Percentiles rank a stretch among this genome's conserved stretches.
Evolutionary conservation across 2,888 invertebrate species (phyloP).

Genomic region (Zaprionus lineosus): DNA sequence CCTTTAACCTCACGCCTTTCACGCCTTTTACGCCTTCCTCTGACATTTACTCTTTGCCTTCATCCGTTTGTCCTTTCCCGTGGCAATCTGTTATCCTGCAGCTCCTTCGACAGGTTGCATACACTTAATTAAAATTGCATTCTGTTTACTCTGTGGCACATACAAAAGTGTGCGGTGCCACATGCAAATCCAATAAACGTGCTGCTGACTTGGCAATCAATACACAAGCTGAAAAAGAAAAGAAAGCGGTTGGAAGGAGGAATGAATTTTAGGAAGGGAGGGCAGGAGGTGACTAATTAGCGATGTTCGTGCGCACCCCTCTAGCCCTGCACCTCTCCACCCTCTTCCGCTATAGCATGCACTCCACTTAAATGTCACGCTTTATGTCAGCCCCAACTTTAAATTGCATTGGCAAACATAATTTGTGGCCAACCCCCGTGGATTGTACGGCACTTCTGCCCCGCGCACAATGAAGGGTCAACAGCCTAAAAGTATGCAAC

Average conservation of each 20-base stretch:
- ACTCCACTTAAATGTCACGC: constrained; percentile 25
- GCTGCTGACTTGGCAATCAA: constrained; percentile 60
- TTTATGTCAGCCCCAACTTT: constrained; percentile 21
- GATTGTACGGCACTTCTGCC: background rate
- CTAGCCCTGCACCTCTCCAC: too few relatives aligned
- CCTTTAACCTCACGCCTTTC: background rate
- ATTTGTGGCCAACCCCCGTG: constrained; percentile 14
- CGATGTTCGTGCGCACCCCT: constrained; percentile 22
- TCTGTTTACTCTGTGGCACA: constrained; percentile 51
- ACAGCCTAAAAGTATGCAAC: constrained; percentile 76
- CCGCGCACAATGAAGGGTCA: constrained; percentile 54
- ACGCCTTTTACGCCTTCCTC: too few relatives aligned
- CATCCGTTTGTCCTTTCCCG: too few relatives aligned
- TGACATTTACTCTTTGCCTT: too few relatives aligned
- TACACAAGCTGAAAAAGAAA: constrained; percentile 37
- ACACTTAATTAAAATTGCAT: constrained; percentile 67
- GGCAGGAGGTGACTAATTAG: constrained; percentile 36
- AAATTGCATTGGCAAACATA: constrained; percentile 55
- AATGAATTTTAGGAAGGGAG: too few relatives aligned
- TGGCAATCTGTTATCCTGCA: too few relatives aligned
- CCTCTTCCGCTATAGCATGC: too few relatives aligned
- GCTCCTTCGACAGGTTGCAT: constrained; percentile 12
- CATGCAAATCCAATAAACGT: constrained; percentile 61
- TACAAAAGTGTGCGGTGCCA: constrained; percentile 44
- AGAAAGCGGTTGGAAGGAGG: background rate